Evolutionary conservation across 2,113 vertebrate species (phyloP).

Genomic region (Paraplagusia blochii): DNA sequence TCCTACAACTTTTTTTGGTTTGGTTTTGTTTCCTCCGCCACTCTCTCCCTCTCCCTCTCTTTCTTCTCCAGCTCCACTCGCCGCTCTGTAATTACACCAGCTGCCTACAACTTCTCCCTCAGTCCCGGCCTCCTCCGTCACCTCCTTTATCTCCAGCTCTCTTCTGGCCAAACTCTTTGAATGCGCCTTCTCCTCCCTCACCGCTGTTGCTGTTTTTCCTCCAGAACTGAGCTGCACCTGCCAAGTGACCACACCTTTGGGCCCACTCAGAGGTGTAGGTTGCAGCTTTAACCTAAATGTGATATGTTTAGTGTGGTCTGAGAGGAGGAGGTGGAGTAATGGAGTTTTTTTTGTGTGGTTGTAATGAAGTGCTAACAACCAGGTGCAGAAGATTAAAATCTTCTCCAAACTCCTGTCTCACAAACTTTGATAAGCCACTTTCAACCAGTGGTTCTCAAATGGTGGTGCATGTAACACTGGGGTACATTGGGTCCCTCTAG

Average conservation of each 20-base stretch:
- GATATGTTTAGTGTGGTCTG: not conserved
- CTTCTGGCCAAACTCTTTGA: conserved; percentile 23
- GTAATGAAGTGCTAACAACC: not conserved
- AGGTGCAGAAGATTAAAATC: no score
- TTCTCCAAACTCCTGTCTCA: no score
- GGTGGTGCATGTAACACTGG: no score
- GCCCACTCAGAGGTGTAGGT: not conserved
- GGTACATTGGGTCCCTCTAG: no score
- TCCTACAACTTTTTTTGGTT: conserved; percentile 36
- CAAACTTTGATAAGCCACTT: no score
- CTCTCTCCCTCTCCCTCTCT: conserved; percentile 7
- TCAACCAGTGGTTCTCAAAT: no score
- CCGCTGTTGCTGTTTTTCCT: conserved; percentile 4
- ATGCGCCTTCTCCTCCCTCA: conserved; percentile 26
- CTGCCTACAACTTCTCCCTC: conserved; percentile 30
- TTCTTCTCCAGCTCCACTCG: conserved; percentile 20
- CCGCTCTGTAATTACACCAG: conserved; percentile 62
- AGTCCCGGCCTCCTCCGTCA: conserved; percentile 1
- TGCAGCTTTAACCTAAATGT: conserved; percentile 2
- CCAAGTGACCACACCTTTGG: conserved; percentile 9
- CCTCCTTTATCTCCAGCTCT: conserved; percentile 20
- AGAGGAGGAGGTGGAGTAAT: not conserved
- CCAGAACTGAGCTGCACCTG: conserved; percentile 20
- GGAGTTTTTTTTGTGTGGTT: not conserved
- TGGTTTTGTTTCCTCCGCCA: conserved; percentile 16